These are phyloP conservation scores for Micrasema longulum DNA, from an alignment of 1,140 invertebrate species.

Conservation along the genomic window DNA sequence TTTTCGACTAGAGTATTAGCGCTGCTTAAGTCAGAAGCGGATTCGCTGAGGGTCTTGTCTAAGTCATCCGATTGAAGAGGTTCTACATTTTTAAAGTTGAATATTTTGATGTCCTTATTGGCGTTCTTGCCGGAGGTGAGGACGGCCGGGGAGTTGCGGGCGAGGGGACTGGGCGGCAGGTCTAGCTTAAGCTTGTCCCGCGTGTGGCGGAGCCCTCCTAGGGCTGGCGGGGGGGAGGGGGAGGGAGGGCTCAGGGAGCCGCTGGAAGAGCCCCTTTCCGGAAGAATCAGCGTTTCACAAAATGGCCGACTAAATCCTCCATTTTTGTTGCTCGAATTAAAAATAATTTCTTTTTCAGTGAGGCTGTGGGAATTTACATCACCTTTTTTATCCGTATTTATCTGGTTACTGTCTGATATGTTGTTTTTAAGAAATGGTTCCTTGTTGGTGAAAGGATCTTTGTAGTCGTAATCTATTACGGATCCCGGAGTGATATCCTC, in stretches of 20 bases:
- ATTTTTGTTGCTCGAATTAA: conserved; percentile 46
- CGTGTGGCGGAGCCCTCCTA: conserved; percentile 81
- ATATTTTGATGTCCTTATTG: conserved; percentile 49
- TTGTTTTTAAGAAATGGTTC: conserved; percentile 28
- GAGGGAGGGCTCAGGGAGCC: conserved; percentile 55
- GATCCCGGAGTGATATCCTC: conserved; percentile 70
- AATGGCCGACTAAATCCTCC: conserved; percentile 31
- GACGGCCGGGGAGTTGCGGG: conserved; percentile 42
- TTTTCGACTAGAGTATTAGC: conserved; percentile 17
- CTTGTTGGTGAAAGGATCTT: conserved; percentile 31
- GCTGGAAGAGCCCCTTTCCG: conserved; percentile 54
- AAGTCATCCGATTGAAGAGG: conserved; percentile 24
- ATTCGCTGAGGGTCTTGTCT: conserved; percentile 31
- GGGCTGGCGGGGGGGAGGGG: conserved; percentile 58
- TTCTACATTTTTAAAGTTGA: conserved; percentile 51
- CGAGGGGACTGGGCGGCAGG: conserved; percentile 69
- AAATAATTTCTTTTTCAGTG: conserved; percentile 43
- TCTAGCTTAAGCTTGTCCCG: conserved; percentile 79
- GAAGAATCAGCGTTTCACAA: conserved; percentile 43
- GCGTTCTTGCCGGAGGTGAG: conserved; percentile 43
- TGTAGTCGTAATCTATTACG: conserved; percentile 55
- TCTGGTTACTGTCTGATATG: conserved; percentile 43
- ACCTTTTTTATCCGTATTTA: no score
- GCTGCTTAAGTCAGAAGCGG: conserved; percentile 24
- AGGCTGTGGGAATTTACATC: neutral